Evolutionary conservation across 92 coral and sea anemone species (phyloP).

Genomic region (Plumapathes pennacea): DNA sequence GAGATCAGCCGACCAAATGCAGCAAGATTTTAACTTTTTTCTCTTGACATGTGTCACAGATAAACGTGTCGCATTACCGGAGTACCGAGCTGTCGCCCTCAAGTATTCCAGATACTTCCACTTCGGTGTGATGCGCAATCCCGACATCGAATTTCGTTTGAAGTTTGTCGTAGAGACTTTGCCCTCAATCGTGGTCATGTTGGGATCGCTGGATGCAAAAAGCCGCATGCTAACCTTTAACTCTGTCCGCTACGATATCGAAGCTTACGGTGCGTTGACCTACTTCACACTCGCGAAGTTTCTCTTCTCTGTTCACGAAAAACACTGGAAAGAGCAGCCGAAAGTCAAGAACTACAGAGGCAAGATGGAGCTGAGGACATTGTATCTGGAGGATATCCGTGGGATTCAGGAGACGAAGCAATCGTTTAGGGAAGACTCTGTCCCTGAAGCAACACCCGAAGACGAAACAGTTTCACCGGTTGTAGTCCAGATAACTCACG

Average conservation of each 20-base stretch:
- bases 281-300: constrained; percentile 76
- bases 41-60: constrained; percentile 38
- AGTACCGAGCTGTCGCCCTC: constrained; percentile 72
- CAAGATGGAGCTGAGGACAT: constrained; percentile 59
- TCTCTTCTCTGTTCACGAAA: constrained; percentile 85
- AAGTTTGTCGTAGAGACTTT: constrained; percentile 50
- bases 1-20: not conserved
- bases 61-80: constrained; percentile 61
- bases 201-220: constrained; percentile 28
- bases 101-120: constrained; percentile 81
- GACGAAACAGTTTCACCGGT: not conserved
- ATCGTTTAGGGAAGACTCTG: not conserved
- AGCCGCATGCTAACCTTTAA: constrained; percentile 36
- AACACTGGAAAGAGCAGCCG: constrained; percentile 80
- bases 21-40: not conserved
- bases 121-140: constrained; percentile 78
- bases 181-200: constrained; percentile 68
- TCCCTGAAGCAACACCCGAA: not conserved
- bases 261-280: constrained; percentile 71
- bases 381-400: constrained; percentile 61
- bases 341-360: constrained; percentile 65
- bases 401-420: constrained; percentile 22
- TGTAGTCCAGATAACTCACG: constrained; percentile 59
- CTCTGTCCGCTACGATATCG: constrained; percentile 64
- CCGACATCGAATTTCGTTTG: constrained; percentile 43